Base-by-base conservation (phyloP, 64 coral and sea anemone genomes). In the Montipora efflorescens region DNA sequence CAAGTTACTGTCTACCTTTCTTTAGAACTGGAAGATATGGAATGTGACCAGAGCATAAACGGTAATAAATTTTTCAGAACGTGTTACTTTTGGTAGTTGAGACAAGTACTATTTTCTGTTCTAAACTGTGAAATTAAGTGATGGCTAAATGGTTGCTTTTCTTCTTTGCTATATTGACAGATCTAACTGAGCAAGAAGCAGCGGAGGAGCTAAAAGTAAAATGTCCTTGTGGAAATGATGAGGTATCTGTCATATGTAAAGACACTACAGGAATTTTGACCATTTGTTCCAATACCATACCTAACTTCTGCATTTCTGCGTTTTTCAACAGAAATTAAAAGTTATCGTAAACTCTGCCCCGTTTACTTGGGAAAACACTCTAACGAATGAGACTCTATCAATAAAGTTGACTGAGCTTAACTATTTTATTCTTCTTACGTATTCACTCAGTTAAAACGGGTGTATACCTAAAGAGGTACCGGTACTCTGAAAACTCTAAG, bases 21-120 rank as follows among this genome's bases (percentile, higher is more conserved):
- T 57, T 11, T 57, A 79, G 75, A 66, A 18, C 19, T 57, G 84
- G 93, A 95, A 77, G 64, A 71, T 86, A 86, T 86, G 82, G 66
- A 86, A 49, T 86, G 82, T 46, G 82, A 86, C 66, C 9, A 86
- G 48, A 59, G 20, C 7, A 14, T 15, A 46, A n/a, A 18, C 13
- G 82, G 82, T 86, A 86, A 64, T 12, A 64, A 64, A 64, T 4
- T 64, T 15, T 64, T 2, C 14, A 7, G 8, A 12, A 12, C 9
- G 6, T 22, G 5, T 74, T 21, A 44, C 16, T 16, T 19, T 70
- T 4, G 2, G 8, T 25, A 74, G n/a, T 74, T 28, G 7, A 23
- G 12, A 74, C 12, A 18, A 7, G 22, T 74, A 74, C n/a, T 43
- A 43, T 74, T 64, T 64, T 64, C 14, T 64, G 9, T 71, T 71